Conservation (phyloP, 2,888 invertebrate species). For the Ethmia dodecea region DNA sequence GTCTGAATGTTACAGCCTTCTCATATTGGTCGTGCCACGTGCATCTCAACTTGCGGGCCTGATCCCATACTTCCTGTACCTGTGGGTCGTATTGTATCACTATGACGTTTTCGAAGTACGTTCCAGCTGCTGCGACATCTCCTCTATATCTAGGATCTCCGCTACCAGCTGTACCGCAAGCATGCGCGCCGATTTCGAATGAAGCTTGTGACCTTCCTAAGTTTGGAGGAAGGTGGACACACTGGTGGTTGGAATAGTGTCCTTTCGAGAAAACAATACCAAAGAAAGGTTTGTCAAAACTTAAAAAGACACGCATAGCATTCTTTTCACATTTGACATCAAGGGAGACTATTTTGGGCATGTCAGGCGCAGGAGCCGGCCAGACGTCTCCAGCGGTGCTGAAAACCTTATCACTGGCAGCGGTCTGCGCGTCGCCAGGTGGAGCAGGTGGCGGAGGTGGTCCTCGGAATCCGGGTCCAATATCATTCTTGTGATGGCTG, state of each 20-base stretch:
- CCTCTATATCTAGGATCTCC: constrained; percentile 95
- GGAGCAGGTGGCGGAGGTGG: constrained; percentile 77
- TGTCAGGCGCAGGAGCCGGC: constrained; percentile 91
- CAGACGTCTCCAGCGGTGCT: constrained; percentile 85
- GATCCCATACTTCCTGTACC: constrained; percentile 97
- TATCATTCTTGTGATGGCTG: constrained; percentile 68
- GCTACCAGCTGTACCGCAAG: constrained; percentile 94
- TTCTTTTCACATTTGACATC: constrained; percentile 97
- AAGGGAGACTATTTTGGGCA: constrained; percentile 94
- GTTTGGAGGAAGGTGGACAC: constrained; percentile 93
- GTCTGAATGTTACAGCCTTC: constrained; percentile 95
- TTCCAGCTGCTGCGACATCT: constrained; percentile 92
- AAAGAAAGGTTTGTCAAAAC: constrained; percentile 95
- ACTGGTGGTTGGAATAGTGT: constrained; percentile 94
- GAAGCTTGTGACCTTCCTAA: constrained; percentile 91
- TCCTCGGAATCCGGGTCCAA: constrained; percentile 83
- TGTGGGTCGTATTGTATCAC: constrained; percentile 95
- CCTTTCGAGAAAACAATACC: constrained; percentile 98
- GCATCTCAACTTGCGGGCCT: constrained; percentile 93
- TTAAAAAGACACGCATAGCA: constrained; percentile 95
- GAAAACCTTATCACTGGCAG: constrained; percentile 79
- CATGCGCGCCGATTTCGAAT: constrained; percentile 94
- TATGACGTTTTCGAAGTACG: constrained; percentile 95
- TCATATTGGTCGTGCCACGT: constrained; percentile 98
- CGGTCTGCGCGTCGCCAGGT: constrained; percentile 69